These are phyloP conservation scores for Emydura subglobosa DNA, from an alignment of 2,113 vertebrate genomes.

Conservation along the genomic window DNA sequence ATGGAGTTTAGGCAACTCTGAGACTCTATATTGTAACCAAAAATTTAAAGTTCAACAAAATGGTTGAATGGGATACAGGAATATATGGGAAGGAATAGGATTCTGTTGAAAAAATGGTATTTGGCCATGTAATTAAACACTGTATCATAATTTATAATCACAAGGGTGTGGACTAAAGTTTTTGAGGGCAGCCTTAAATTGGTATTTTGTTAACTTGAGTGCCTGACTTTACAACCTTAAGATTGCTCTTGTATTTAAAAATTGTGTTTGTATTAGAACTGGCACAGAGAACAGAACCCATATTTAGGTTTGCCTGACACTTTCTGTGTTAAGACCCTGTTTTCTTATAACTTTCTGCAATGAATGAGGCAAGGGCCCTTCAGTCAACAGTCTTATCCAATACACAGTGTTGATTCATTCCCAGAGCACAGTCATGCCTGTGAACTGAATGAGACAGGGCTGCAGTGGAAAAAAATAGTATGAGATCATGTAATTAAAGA, in stretches of 20 bases:
- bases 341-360: not conserved
- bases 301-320: not conserved
- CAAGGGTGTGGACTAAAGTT: not conserved
- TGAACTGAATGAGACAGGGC: not conserved
- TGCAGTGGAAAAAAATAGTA: not conserved
- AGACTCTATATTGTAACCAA: not conserved
- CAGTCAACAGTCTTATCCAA: not conserved
- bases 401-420: not conserved
- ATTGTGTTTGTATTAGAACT: not conserved
- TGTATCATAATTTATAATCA: not conserved
- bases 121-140: not conserved
- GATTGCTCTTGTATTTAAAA: not conserved
- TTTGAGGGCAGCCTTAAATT: not conserved
- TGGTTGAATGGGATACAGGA: not conserved
- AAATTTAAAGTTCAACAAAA: not conserved
- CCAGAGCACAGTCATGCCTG: not conserved
- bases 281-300: accelerated
- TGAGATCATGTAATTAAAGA: not conserved
- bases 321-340: not conserved
- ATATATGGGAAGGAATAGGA: not conserved
- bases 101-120: not conserved
- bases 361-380: not conserved
- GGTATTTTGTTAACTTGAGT: not conserved
- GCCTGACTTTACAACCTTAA: not conserved
- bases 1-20: not conserved